phyloP scores from a whole-genome alignment of 2,797 vertebrate genomes.

The Eupleurogrammus muticus region DNA sequence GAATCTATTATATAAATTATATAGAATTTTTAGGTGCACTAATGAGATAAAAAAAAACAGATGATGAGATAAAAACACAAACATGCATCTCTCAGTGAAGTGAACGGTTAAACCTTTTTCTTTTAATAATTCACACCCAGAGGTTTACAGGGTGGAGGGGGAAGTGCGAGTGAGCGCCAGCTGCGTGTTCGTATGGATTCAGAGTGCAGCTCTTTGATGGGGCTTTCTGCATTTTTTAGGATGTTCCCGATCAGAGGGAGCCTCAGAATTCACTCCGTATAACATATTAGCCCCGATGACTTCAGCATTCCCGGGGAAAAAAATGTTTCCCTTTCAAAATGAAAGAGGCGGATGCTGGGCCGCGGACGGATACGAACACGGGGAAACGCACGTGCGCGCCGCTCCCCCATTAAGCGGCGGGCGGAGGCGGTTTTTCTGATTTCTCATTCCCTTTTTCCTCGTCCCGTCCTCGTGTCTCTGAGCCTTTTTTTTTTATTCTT shows the following conservation, averaged over 20 bases:
- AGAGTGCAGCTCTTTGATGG: slow-evolving; percentile 74
- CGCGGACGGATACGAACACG: slow-evolving; percentile 26
- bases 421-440: slow-evolving; percentile 68
- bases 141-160: neutral
- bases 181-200: slow-evolving; percentile 63
- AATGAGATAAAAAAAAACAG: too few species aligned
- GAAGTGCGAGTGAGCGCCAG: slow-evolving; percentile 26
- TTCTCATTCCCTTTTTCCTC: slow-evolving; percentile 68
- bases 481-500: too few species aligned
- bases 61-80: too few species aligned
- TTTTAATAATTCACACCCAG: too few species aligned
- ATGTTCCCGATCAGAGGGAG: slow-evolving; percentile 70
- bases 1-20: too few species aligned
- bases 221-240: slow-evolving; percentile 84
- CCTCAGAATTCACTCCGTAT: slow-evolving; percentile 73
- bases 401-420: slow-evolving; percentile 60
- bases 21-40: too few species aligned
- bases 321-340: slow-evolving; percentile 57
- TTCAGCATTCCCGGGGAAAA: slow-evolving; percentile 47
- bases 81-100: too few species aligned
- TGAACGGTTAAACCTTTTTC: too few species aligned
- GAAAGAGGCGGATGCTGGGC: slow-evolving; percentile 40
- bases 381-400: slow-evolving; percentile 18
- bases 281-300: slow-evolving; percentile 72
- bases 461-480: slow-evolving; percentile 70